phyloP scores from a whole-genome alignment of 1,140 invertebrate genomes.

The Propsilocerus akamusi region DNA sequence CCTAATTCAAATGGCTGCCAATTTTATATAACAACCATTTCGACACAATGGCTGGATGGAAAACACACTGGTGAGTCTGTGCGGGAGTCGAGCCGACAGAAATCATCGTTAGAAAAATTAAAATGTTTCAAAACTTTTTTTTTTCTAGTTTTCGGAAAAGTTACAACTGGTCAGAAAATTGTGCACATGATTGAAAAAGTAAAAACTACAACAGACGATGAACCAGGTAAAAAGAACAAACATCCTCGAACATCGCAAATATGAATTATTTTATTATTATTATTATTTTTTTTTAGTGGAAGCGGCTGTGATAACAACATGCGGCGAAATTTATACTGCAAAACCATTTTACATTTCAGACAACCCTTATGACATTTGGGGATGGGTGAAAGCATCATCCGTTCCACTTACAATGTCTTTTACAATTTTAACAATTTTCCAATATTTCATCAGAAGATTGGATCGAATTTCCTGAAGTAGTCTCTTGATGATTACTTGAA shows the following conservation, averaged over 20 bases:
- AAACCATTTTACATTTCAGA: constrained; percentile 44
- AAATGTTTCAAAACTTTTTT: no score
- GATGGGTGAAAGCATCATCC: constrained; percentile 51
- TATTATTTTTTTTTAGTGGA: no score
- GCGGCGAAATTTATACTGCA: constrained; percentile 36
- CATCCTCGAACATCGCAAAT: no score
- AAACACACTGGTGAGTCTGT: no score
- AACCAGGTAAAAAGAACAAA: no score
- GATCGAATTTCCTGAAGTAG: constrained; percentile 22
- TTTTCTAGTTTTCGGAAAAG: constrained; percentile 89
- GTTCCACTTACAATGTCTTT: constrained; percentile 58
- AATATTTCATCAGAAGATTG: constrained; percentile 54
- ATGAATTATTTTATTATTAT: no score
- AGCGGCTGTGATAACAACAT: constrained; percentile 43
- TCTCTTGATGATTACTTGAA: no score
- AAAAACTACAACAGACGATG: constrained; percentile 54
- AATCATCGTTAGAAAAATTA: no score
- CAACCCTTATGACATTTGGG: constrained; percentile 45
- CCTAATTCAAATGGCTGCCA: constrained; percentile 77
- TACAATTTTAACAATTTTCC: constrained; percentile 49
- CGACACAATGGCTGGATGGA: constrained; percentile 82
- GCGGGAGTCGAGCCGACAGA: no score
- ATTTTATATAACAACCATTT: constrained; percentile 85
- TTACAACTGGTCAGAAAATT: constrained; percentile 60
- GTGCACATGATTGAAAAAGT: constrained; percentile 61